phyloP scores from a whole-genome alignment of 2,888 invertebrate species.

The Parapristionchus giblindavisi region DNA sequence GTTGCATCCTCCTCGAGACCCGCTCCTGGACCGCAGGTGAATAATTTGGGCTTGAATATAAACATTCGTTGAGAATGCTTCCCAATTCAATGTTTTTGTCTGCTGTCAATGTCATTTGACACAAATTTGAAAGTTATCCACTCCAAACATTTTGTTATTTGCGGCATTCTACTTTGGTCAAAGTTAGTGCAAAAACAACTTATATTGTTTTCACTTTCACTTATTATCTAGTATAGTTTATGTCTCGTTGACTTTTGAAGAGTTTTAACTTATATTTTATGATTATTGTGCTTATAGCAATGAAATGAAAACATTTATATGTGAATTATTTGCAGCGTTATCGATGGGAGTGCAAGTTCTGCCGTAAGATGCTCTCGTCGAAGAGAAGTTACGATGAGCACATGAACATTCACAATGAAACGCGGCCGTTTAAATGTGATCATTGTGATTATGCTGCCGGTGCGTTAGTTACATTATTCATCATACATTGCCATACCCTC shows the following conservation, averaged over 20 bases:
- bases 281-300: neutral
- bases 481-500: no score
- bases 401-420: conserved; percentile 61
- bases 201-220: neutral
- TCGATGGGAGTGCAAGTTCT: conserved; percentile 55
- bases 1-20: neutral
- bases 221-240: no score
- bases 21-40: neutral
- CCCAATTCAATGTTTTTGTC: no score
- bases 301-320: no score
- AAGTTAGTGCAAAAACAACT: neutral
- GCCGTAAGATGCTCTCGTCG: conserved; percentile 64
- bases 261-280: neutral
- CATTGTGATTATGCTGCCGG: conserved; percentile 68
- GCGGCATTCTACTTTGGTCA: no score
- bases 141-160: no score
- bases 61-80: no score
- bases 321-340: conserved; percentile 19
- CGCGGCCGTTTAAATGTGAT: conserved; percentile 64
- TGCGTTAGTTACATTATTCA: no score
- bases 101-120: no score
- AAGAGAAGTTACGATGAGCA: conserved; percentile 68
- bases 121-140: no score
- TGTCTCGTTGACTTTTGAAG: neutral
- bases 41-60: no score